phyloP scores from a whole-genome alignment of 2,888 invertebrate genomes.

The Chalcosyrphus nemorum region DNA sequence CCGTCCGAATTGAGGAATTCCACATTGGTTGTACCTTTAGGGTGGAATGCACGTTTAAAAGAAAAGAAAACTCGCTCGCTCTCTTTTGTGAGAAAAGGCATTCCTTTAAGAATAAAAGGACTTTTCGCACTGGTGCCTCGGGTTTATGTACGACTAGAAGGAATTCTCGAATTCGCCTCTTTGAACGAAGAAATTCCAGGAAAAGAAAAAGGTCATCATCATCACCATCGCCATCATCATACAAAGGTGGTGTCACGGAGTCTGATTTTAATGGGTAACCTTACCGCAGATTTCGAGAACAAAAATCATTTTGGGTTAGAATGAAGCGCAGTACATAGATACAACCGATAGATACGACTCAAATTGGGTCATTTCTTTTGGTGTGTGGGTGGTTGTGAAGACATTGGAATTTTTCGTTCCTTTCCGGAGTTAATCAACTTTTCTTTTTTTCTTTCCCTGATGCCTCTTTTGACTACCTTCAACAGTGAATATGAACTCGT shows the following conservation, averaged over 20 bases:
- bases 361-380: constrained; percentile 36
- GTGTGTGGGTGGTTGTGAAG: background rate
- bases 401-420: background rate
- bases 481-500: background rate
- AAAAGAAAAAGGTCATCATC: constrained; percentile 35
- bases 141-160: background rate
- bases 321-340: background rate
- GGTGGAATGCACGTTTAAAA: background rate
- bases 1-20: constrained; percentile 15
- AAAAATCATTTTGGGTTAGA: background rate
- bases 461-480: background rate
- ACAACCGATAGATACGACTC: constrained; percentile 6
- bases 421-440: background rate
- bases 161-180: constrained; percentile 24
- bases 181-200: constrained; percentile 5
- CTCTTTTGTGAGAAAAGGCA: background rate
- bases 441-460: background rate
- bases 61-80: too few species aligned
- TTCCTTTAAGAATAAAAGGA: constrained; percentile 2
- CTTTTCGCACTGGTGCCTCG: constrained; percentile 1
- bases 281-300: background rate
- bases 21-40: constrained; percentile 6
- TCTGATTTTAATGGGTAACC: constrained; percentile 45
- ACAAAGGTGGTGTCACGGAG: constrained; percentile 36
- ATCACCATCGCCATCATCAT: constrained; percentile 10